Evolutionary conservation across 2,797 vertebrate species (phyloP), one percentile per base, ranked within the genome.

Genomic region (Clamator glandarius): DNA sequence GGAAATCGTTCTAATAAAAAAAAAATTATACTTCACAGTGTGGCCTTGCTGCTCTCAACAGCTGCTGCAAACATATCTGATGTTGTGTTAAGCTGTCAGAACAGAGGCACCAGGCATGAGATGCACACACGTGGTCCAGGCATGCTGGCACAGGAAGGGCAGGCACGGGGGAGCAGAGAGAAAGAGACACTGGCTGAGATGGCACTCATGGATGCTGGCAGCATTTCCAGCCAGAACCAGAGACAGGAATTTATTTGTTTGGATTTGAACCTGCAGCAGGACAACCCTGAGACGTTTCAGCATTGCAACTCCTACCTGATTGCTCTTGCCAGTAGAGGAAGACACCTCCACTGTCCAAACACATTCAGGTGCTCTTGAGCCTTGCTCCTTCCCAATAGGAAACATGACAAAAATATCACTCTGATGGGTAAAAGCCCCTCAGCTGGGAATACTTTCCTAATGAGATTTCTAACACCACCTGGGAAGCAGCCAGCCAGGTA

Each of bases 1-100:
- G 93, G 87, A 94, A 95, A 90, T 28, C 67, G 63, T 84, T 84
- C 35, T 66, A 92, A 89, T 87, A 87, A 90, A 92, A 44, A 87
- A 68, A 21, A 35, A 1, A 82, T 78, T 73, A 52, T 63, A 41
- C 23, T 52, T 89, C 28, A 75, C 1, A 3, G 48, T 17, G 51
- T 59, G 69, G 66, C 59, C 76, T 88, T 94, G 79, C 75, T 84
- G 73, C 35, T 90, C 44, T 76, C 77, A 46, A 58, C 57, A 89
- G 81, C 67, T 92, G 84, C 15, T 50, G 42, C 59, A 92, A 87
- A 90, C 31, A 59, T 89, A 90, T 44, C 9, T 0, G 0, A 15
- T 4, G 55, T 2, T 3, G 35, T 0, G 1, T 29, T 41, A 55
- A 35, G 36, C 42, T 41, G 42, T 55, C 2, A 5, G 35, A 51